Base-by-base conservation (phyloP, 2,797 vertebrate genomes). In the Falco concolor region DNA sequence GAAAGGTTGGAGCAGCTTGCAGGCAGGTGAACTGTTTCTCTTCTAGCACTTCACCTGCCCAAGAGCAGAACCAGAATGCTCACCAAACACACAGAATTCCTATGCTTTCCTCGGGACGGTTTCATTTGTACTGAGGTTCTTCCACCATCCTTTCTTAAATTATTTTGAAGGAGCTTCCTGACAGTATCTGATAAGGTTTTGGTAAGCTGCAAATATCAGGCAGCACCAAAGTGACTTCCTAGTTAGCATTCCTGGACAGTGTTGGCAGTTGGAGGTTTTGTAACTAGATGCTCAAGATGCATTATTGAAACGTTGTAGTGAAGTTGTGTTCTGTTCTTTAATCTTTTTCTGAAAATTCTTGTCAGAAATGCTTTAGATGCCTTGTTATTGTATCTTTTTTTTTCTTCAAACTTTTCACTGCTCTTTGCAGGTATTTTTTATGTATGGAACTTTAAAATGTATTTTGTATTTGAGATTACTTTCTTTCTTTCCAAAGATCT, bases 401-500 rank as follows among this genome's bases (percentile, higher is more conserved):
- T 75, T 73, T 42, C 7, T 70, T 73, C 28, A 74, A 42, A 36
- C 22, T 64, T 82, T 65, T 88, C 20, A 57, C 22, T 16, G 9
- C 21, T 69, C 14, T 77, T 63, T 84, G 14, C 5, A 2, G 42
- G 10, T 67, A 40, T 84, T 50, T 60, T 50, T 57, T 25, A 59
- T 12, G 1, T 38, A 38, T 53, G 27, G 12, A 79, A 76, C 28
- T 89, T 49, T 28, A 42, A 67, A 32, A 80, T 13, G 5, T 63
- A 2, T 32, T 52, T 77, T 88, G 21, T 45, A 6, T 57, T 67
- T 78, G 72, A 84, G 42, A 47, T 78, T 24, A 5, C 38, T 76
- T 81, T 1, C 2, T 93, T 75, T 96, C 47, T 93, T 75, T 96
- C 47, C 81, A 28, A 96, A 99, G 99, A 99, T 89, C 96, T 99